phyloP scores from a whole-genome alignment of 2,888 invertebrate species.

The Luperina nickerlii region DNA sequence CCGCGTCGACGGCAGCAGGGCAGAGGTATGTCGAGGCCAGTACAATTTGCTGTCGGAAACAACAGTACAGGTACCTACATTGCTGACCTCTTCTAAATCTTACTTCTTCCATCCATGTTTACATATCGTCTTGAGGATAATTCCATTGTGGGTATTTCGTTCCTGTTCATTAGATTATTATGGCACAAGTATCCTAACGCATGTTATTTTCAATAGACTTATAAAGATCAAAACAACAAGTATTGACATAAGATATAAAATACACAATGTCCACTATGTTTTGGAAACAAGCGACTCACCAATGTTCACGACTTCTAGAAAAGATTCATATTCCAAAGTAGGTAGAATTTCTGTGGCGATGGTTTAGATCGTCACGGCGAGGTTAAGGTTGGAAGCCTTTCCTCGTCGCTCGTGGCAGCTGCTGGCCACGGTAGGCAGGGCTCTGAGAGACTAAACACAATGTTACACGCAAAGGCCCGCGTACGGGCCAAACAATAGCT shows the following conservation, averaged over 20 bases:
- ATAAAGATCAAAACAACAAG: constrained; percentile 39
- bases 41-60: constrained; percentile 27
- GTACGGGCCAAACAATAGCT: constrained; percentile 73
- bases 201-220: constrained; percentile 36
- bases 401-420: constrained; percentile 64
- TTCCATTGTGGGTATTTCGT: constrained; percentile 34
- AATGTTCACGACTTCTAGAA: constrained; percentile 61
- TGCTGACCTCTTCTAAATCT: constrained; percentile 39
- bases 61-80: constrained; percentile 22
- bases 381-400: constrained; percentile 56
- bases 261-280: constrained; percentile 66
- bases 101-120: constrained; percentile 40
- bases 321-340: constrained; percentile 50
- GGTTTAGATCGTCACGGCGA: constrained; percentile 54
- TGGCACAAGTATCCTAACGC: constrained; percentile 64
- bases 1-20: constrained; percentile 37
- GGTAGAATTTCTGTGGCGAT: constrained; percentile 56
- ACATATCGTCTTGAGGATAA: constrained; percentile 24
- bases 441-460: constrained; percentile 85
- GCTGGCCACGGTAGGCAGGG: constrained; percentile 64
- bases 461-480: constrained; percentile 81
- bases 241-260: constrained; percentile 39
- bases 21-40: constrained; percentile 38
- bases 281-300: constrained; percentile 78
- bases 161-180: constrained; percentile 75